Base-by-base conservation (phyloP, 2,113 vertebrate genomes). In the Poeciliopsis occidentalis region DNA sequence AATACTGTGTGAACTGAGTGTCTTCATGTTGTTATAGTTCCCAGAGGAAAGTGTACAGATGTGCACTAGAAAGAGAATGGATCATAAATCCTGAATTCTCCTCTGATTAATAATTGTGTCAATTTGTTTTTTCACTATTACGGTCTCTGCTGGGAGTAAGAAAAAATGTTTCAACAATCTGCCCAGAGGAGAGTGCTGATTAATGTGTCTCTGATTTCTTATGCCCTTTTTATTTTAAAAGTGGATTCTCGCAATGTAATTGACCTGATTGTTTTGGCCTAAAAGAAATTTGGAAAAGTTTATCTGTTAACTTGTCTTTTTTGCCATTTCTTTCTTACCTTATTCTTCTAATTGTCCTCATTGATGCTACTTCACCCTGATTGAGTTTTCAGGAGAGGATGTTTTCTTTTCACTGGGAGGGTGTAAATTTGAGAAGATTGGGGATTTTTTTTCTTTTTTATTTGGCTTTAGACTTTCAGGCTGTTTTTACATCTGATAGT, bases 221-320 rank as follows among this genome's bases (percentile, higher is more conserved):
- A 30, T 27, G 54, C 1, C 15, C 65, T 67, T 44, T 61, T 76
- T 39, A 64, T 61, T 81, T 37, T 72, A n/a, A 64, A 64, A 22
- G 69, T 30, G 73, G 39, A 73, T 73, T 60, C 61, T 29, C 47
- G 63, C 71, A 72, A 64, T 71, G 86, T 79, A 60, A 41, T 67
- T 79, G 79, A 63, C 87, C 89, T 87, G 61, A 83, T 92, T 92
- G 80, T 87, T 81, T 37, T 83, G 82, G 63, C 80, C 89, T 75
- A 77, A 88, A 89, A 90, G 19, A 84, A 64, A 83, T 86, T 67
- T 19, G n/a, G 60, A 75, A 68, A 41, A 27, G 54, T 77, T 79
- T n/a, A 60, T 60, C 67, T 69, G 30, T 64, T 72, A 17, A 19
- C 15, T 61, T 39, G 29, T 66, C 75, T 67, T 8, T 39, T 24